Conservation (phyloP, 2,797 vertebrate species). For the Acanthopagrus latus region DNA sequence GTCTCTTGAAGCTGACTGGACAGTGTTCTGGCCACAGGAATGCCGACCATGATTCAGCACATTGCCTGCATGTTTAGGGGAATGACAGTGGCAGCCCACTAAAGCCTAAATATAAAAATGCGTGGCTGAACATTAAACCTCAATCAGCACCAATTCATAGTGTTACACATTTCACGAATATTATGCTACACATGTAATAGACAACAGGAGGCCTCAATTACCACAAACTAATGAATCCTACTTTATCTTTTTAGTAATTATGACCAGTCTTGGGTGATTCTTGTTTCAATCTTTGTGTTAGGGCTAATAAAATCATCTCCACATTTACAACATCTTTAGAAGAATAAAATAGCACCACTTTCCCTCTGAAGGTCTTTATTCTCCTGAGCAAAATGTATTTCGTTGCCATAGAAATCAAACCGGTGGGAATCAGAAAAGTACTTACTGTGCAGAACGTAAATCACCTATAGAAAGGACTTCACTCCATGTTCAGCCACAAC, state of each 20-base stretch:
- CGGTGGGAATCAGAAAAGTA: neutral
- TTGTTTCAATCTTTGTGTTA: neutral
- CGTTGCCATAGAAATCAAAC: conserved; percentile 5
- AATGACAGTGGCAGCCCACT: conserved; percentile 53
- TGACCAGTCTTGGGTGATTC: neutral
- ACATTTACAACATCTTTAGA: neutral
- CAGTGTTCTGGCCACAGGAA: conserved; percentile 78
- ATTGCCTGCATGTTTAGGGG: conserved; percentile 76
- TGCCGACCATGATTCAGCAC: conserved; percentile 82
- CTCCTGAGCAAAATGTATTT: neutral
- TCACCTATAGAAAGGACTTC: neutral
- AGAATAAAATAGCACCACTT: neutral
- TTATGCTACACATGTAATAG: neutral
- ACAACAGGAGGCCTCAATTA: neutral
- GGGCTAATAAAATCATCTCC: neutral
- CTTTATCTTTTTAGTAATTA: neutral
- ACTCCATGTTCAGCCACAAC: neutral
- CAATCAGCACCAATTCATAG: conserved; percentile 5
- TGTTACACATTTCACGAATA: neutral
- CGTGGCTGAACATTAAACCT: conserved; percentile 36
- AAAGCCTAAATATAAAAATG: conserved; percentile 47
- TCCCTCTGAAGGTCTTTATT: neutral
- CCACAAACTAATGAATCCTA: neutral
- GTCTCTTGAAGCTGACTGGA: conserved; percentile 77
- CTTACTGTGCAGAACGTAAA: neutral